A percentile compares a stretch with the other conserved stretches of the same genome.
phyloP scores from a whole-genome alignment of 2,888 invertebrate genomes.

The Cataglyphis cursor region DNA sequence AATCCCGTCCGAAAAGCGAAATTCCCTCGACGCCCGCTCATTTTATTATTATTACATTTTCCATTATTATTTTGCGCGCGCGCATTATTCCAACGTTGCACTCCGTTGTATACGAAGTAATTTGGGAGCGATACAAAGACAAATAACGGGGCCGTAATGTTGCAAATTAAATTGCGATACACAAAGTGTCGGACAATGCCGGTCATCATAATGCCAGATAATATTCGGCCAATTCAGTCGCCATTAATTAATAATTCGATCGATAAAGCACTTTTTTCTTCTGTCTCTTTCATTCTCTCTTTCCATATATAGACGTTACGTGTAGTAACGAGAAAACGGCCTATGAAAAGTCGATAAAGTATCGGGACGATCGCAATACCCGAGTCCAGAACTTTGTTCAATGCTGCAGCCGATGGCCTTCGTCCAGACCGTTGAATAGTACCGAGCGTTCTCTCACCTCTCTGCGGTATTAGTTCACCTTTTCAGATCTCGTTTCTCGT shows the following conservation, averaged over 20 bases:
- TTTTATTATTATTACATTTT: conserved; percentile 57
- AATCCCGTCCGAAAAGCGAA: conserved; percentile 42
- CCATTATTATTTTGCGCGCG: conserved; percentile 43
- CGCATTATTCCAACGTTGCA: conserved; percentile 37
- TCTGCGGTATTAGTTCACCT: conserved; percentile 53
- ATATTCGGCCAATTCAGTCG: conserved; percentile 27
- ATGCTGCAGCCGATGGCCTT: conserved; percentile 52
- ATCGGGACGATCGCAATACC: conserved; percentile 56
- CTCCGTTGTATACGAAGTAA: conserved; percentile 28
- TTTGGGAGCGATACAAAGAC: conserved; percentile 36
- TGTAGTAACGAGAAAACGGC: conserved; percentile 11
- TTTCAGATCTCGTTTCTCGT: conserved; percentile 49
- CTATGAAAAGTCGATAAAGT: conserved; percentile 66
- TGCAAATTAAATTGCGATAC: conserved; percentile 47
- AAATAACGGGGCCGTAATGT: conserved; percentile 29
- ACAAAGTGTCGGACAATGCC: conserved; percentile 1
- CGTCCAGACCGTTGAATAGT: conserved; percentile 62
- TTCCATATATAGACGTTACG: background rate
- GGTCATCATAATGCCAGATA: conserved; percentile 25
- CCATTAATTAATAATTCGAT: conserved; percentile 53
- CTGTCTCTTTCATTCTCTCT: background rate
- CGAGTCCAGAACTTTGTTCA: conserved; percentile 46
- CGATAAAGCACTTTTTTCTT: conserved; percentile 18
- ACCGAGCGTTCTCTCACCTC: conserved; percentile 56
- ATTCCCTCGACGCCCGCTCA: conserved; percentile 19